phyloP scores from a whole-genome alignment of 2,113 vertebrate genomes.

The Plecotus auritus region DNA sequence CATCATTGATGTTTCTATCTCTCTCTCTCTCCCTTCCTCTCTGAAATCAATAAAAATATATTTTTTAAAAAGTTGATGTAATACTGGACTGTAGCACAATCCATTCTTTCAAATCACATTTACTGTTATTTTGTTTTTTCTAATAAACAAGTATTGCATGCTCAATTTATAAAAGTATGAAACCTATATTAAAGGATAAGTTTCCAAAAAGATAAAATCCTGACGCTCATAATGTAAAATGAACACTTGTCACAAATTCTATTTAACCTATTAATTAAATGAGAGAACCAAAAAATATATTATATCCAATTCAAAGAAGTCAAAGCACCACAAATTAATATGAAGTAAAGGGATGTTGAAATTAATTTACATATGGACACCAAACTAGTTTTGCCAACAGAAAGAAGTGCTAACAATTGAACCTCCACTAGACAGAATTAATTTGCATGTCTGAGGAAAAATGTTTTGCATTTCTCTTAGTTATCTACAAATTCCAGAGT shows the following conservation, averaged over 20 bases:
- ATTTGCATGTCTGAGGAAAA: background rate
- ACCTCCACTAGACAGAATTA: background rate
- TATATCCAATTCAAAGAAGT: background rate
- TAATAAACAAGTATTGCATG: background rate
- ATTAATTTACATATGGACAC: background rate
- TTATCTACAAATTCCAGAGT: background rate
- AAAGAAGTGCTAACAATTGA: background rate
- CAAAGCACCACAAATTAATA: background rate
- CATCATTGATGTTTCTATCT: too few species aligned
- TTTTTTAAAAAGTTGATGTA: background rate
- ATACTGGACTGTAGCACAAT: background rate
- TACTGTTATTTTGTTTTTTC: slow-evolving; percentile 4
- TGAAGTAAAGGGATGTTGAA: background rate
- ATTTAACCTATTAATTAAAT: slow-evolving; percentile 1
- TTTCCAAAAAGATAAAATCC: background rate
- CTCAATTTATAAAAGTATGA: background rate
- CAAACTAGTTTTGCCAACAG: background rate
- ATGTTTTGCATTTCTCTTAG: background rate
- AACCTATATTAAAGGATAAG: background rate
- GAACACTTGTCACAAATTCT: background rate
- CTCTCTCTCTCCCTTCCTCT: too few species aligned
- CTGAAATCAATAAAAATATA: too few species aligned
- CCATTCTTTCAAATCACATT: slow-evolving; percentile 6
- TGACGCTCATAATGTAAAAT: background rate
- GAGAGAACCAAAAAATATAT: background rate